phyloP scores from a whole-genome alignment of 2,113 vertebrate species.

The Myocastor coypus region DNA sequence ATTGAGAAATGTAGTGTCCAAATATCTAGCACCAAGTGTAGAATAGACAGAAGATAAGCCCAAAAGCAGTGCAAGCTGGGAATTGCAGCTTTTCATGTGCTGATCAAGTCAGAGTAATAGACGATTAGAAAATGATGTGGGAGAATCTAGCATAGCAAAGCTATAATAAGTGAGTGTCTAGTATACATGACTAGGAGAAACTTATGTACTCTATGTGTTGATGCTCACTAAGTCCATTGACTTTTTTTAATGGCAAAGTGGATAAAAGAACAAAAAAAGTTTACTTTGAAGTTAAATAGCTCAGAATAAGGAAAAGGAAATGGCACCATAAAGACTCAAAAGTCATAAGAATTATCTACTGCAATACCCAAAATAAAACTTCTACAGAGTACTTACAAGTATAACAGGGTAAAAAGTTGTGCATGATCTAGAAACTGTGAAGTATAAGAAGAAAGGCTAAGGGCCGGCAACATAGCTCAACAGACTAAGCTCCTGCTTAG shows the following conservation, averaged over 20 bases:
- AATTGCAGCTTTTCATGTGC: neutral
- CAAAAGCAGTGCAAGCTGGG: neutral
- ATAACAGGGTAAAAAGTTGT: neutral
- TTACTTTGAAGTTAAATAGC: neutral
- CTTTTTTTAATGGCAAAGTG: neutral
- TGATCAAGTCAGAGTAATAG: constrained; percentile 27
- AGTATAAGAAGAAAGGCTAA: neutral
- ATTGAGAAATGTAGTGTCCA: neutral
- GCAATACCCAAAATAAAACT: neutral
- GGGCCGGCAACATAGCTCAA: no score
- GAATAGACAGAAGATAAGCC: neutral
- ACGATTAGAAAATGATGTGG: neutral
- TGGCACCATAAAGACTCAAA: neutral
- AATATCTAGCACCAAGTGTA: neutral
- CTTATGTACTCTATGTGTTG: neutral
- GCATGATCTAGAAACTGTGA: neutral
- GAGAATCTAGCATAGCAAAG: neutral
- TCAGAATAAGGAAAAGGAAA: constrained; percentile 9
- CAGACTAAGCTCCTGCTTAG: no score
- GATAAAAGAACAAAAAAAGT: neutral
- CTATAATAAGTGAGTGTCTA: neutral
- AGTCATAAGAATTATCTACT: neutral
- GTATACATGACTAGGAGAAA: neutral
- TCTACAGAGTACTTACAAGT: neutral
- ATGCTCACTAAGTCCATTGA: neutral